These are phyloP conservation scores for Lamprologus callipterus DNA, from an alignment of 2,113 vertebrate genomes.

Conservation along the genomic window DNA sequence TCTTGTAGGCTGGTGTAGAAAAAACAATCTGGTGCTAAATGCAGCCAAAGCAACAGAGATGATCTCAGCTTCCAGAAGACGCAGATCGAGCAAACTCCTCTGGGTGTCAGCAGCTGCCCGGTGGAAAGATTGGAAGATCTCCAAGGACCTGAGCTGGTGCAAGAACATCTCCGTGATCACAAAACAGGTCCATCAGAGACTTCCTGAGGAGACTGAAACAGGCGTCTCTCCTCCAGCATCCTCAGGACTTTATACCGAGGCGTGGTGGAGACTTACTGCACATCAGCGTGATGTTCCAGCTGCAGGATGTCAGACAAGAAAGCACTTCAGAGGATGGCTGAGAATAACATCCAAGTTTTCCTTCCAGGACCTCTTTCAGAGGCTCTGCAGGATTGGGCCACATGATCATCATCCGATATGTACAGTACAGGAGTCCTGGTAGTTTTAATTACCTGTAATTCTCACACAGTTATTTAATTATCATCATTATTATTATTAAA, in stretches of 20 bases:
- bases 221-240: background rate
- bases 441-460: background rate
- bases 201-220: background rate
- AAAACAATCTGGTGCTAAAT: no score
- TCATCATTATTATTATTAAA: background rate
- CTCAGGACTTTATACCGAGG: background rate
- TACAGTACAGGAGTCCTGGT: background rate
- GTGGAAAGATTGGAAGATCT: background rate
- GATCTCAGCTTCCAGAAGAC: background rate
- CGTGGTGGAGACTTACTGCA: background rate
- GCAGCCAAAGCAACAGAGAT: background rate
- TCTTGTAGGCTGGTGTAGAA: background rate
- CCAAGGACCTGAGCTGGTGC: background rate
- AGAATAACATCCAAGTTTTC: background rate
- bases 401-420: background rate
- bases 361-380: background rate
- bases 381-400: accelerated
- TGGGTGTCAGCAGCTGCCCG: background rate
- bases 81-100: background rate
- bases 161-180: background rate
- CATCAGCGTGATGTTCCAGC: background rate
- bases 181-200: background rate
- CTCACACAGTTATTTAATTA: background rate
- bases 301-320: background rate
- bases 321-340: background rate